Evolutionary conservation across 2,888 invertebrate genomes (phyloP), one percentile per base, ranked within the genome.

Genomic region (Aleiodes leptofemur): DNA sequence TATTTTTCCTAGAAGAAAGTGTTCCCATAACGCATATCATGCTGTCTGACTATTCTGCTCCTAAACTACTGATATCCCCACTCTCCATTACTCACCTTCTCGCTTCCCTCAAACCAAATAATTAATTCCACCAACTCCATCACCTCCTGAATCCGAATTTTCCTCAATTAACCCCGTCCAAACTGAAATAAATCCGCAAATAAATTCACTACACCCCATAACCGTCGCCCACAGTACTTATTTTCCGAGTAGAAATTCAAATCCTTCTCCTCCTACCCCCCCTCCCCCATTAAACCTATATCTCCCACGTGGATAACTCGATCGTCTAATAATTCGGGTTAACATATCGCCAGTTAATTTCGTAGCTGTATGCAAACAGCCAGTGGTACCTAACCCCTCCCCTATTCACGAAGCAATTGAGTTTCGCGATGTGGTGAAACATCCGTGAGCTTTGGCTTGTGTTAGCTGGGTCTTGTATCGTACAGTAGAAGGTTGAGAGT

Each of bases 341-440:
- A 77, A 74, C 69, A 73, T 76, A 69, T 73, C 73, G 69, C 56
- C 50, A 73, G 71, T 70, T 79, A 77, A 79, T 79, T 78, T 74
- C 38, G 66, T 74, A 64, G 78, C 69, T 76, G 73, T 78, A 75
- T 66, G 73, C 71, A 78, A 79, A 78, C 77, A 79, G 72, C 38
- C 55, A 69, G 69, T 73, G 50, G 73, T 76, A 70, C 64, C 69
- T 55, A 71, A 64, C 73, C 76, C 73, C 71, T 38, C 57, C 72
- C 5, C 53, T 14, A 11, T n/a, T n/a, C 14, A 6, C 14, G 16
- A 14, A 6, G 14, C 14, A 43, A 43, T 43, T 43, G 43, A 43
- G 43, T 53, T 14, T 16, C 16, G 16, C 14, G 53, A 6, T 68
- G 50, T 66, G 66, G 66, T 66, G 29, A 68, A 68, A 51, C 50